Base-by-base conservation (phyloP, 2,797 vertebrate species). In the Astyanax mexicanus region DNA sequence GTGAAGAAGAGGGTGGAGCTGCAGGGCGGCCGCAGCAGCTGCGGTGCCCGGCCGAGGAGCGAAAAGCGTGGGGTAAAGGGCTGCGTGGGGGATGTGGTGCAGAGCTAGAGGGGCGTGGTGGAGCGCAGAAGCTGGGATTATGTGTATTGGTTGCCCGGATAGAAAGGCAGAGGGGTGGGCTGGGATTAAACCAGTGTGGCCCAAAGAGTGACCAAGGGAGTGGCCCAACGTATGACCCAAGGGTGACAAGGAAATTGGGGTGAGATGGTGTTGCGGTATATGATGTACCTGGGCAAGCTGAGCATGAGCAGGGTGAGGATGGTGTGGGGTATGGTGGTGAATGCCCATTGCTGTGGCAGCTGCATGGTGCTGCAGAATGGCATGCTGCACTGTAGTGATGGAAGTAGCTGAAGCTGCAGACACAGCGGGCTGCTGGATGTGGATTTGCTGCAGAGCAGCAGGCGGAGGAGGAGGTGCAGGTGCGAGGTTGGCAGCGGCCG, bases 221-320 rank as follows among this genome's bases (percentile, higher is more conserved):
- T 96, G 96, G 80, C 97, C 94, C 1, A 98, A 95, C 17, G 97
- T 95, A 51, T 89, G 97, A 45, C 96, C 96, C 9, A 99, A 89
- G 58, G 92, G 97, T 45, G 97, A 96, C 6, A 98, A 91, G 0
- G 95, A 95, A 83, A 98, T 96, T 0, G 96, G 96, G 13, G 98
- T 98, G 0, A 96, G 94, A 81, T 99, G 98, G 83, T 96, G 95
- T 80, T 98, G 96, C 1, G 96, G 96, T 77, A 99, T 98, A 79
- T 99, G 97, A 84, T 99, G 98, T 0, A 99, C 96, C 89, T 99
- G 98, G 79, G 97, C 95, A 4, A 98, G 90, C 37, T 96, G 95
- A 64, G 96, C 95, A 0, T 96, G 96, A 6, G 96, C 96, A 0
- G 90, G 95, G 69, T 98, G 97, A 10, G 92, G 93, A 78, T 96